Evolutionary conservation across 2,797 vertebrate species (phyloP).

Genomic region (Moxostoma hubbsi): DNA sequence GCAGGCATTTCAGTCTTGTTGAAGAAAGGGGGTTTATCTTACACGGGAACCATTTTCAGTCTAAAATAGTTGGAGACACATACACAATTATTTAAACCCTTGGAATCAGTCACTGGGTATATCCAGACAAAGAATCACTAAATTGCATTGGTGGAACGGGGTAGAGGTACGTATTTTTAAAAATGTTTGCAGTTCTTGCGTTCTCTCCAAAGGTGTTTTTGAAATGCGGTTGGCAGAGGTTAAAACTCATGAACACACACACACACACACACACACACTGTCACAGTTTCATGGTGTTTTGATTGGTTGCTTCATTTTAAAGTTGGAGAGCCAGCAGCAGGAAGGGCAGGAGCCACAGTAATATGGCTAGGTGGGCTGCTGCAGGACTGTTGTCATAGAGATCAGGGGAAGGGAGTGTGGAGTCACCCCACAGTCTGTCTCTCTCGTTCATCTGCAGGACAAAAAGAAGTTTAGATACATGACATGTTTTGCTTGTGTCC

Average conservation of each 20-base stretch:
- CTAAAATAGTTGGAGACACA: background rate
- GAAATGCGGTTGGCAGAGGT: constrained; percentile 41
- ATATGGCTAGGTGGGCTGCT: constrained; percentile 46
- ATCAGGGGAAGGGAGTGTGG: constrained; percentile 81
- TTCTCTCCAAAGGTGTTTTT: constrained; percentile 21
- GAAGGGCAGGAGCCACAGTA: constrained; percentile 63
- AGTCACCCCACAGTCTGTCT: constrained; percentile 79
- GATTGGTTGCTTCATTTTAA: constrained; percentile 60
- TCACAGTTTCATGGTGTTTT: constrained; percentile 45
- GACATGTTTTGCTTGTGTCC: constrained; percentile 3
- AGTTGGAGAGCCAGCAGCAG: constrained; percentile 59
- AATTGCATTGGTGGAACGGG: constrained; percentile 43
- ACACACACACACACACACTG: constrained; percentile 32
- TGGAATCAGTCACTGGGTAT: constrained; percentile 38
- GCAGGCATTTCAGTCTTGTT: constrained; percentile 6
- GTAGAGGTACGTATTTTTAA: constrained; percentile 16
- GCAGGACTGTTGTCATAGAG: constrained; percentile 69
- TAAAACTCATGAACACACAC: constrained; percentile 40
- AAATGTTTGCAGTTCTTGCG: constrained; percentile 17
- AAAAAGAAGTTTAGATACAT: constrained; percentile 31
- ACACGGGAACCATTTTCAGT: constrained; percentile 23
- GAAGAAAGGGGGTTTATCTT: constrained; percentile 23
- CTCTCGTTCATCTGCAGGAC: constrained; percentile 72
- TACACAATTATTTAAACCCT: constrained; percentile 30
- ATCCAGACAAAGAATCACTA: constrained; percentile 48